phyloP scores from a whole-genome alignment of 2,797 vertebrate genomes.

The Dipus sagitta region DNA sequence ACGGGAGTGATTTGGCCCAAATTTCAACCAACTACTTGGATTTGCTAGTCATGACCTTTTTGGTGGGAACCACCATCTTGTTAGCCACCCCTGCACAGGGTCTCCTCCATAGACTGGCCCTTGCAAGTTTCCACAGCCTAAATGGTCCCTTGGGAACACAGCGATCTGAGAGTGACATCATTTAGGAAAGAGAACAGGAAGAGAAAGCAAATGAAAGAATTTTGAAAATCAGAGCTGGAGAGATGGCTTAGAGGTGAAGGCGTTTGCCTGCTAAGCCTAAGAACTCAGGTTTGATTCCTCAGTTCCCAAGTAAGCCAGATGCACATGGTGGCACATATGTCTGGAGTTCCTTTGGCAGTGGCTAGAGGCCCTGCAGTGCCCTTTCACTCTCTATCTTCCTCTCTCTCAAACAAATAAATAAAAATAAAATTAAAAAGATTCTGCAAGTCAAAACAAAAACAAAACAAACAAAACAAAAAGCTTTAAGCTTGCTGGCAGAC shows the following conservation, averaged over 20 bases:
- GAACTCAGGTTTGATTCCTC: too few species aligned
- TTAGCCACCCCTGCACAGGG: neutral
- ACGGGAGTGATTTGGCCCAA: neutral
- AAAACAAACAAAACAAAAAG: too few species aligned
- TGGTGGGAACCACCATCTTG: neutral
- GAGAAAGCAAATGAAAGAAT: neutral
- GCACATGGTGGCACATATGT: too few species aligned
- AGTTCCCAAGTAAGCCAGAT: too few species aligned
- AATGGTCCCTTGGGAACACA: neutral
- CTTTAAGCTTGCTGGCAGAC: constrained; percentile 19
- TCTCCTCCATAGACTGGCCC: neutral
- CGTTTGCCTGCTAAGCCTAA: too few species aligned
- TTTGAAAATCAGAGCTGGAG: too few species aligned
- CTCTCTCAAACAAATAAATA: too few species aligned
- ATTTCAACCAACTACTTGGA: neutral
- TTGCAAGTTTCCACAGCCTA: neutral
- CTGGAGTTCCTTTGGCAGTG: too few species aligned
- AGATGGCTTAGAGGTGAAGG: too few species aligned
- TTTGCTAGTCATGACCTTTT: neutral
- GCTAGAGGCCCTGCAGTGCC: too few species aligned
- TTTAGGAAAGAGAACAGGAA: constrained; percentile 45
- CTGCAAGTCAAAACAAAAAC: neutral
- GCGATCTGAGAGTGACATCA: neutral
- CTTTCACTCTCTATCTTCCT: too few species aligned
- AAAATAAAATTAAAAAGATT: neutral